Evolutionary conservation across 2,797 vertebrate genomes (phyloP).

Genomic region (Protonibea diacanthus): DNA sequence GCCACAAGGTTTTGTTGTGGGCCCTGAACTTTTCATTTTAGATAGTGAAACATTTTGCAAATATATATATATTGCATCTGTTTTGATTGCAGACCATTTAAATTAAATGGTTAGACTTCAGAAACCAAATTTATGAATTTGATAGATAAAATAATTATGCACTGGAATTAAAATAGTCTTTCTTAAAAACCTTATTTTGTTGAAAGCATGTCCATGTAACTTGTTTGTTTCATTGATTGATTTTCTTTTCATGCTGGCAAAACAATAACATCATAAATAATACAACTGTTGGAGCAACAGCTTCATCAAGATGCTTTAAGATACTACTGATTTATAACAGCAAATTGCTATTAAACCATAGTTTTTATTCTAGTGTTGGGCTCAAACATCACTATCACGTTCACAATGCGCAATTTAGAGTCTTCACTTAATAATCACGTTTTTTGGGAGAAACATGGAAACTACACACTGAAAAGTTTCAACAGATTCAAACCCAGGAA

Average conservation of each 20-base stretch:
- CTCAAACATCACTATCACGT: background rate
- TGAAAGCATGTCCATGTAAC: background rate
- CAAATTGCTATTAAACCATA: background rate
- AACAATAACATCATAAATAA: background rate
- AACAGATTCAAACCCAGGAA: background rate
- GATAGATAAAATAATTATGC: background rate
- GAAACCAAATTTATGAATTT: background rate
- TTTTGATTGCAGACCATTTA: background rate
- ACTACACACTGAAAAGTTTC: no score
- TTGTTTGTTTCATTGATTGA: no score
- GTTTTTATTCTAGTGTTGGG: background rate
- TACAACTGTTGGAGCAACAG: no score
- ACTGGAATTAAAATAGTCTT: background rate
- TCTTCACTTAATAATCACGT: no score
- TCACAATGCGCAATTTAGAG: no score
- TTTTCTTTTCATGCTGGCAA: background rate
- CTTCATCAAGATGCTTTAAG: no score
- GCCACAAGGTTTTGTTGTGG: conserved; percentile 2
- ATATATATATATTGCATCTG: background rate
- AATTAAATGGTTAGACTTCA: background rate
- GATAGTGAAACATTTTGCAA: background rate
- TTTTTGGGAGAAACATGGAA: no score
- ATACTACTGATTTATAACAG: no score
- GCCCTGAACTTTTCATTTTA: background rate
- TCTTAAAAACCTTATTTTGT: background rate